Conservation (phyloP, 2,888 invertebrate species). For the Oscheius myriophilus region DNA sequence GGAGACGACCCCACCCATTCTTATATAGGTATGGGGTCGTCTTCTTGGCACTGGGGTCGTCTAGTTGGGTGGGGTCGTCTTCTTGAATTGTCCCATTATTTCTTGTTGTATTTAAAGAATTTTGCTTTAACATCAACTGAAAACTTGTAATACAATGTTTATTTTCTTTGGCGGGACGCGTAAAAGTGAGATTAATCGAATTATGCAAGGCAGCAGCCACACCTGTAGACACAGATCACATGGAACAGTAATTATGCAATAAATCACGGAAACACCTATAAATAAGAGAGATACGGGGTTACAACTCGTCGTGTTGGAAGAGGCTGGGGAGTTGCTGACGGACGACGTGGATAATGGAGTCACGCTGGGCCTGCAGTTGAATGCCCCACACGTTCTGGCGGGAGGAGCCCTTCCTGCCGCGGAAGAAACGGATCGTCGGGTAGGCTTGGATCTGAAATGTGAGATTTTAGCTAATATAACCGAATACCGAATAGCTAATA, state of each 20-base stretch:
- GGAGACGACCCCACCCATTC: too few relatives aligned
- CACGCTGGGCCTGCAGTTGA: constrained; percentile 52
- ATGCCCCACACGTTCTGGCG: constrained; percentile 54
- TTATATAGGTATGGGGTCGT: too few relatives aligned
- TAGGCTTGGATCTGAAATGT: constrained; percentile 75
- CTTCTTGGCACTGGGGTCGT: too few relatives aligned
- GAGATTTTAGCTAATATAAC: too few relatives aligned
- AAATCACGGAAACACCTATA: not conserved
- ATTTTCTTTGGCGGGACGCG: too few relatives aligned
- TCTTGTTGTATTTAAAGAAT: too few relatives aligned
- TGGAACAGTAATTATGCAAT: constrained; percentile 10
- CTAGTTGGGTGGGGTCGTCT: too few relatives aligned
- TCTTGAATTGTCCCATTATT: too few relatives aligned
- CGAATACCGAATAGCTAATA: too few relatives aligned
- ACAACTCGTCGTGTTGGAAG: constrained; percentile 59
- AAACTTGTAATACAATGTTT: too few relatives aligned
- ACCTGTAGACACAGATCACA: constrained; percentile 28
- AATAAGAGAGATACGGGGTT: constrained; percentile 9
- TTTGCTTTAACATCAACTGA: too few relatives aligned
- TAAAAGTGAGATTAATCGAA: constrained; percentile 2
- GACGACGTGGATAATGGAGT: constrained; percentile 45
- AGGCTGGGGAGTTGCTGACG: constrained; percentile 36
- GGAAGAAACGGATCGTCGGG: constrained; percentile 77
- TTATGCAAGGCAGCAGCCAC: constrained; percentile 21
- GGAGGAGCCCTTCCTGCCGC: constrained; percentile 49